Evolutionary conservation across 1,140 invertebrate species (phyloP), one percentile per base, ranked within the genome.

Genomic region (Delia radicum): DNA sequence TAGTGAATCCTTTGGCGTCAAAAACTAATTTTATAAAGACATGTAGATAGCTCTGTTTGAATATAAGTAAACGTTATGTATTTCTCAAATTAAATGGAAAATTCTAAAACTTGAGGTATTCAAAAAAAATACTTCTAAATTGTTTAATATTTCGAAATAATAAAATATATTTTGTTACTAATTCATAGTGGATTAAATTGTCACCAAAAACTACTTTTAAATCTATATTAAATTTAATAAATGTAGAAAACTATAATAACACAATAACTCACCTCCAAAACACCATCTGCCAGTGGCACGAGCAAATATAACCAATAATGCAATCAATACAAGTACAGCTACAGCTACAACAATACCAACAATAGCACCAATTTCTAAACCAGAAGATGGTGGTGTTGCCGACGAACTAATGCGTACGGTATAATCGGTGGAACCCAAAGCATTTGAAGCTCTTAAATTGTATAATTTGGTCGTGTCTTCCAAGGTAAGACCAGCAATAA

Each of bases 231-330:
- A n/a, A n/a, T n/a, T n/a, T n/a, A n/a, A n/a, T n/a, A n/a, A n/a
- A n/a, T n/a, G n/a, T n/a, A 21, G 37, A 69, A 55, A 24, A 65
- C 3, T 21, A 48, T 48, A 61, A 24, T 65, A 15, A 28, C 61
- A 42, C 2, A 24, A 63, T 28, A 2, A 69, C 65, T 92, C 87
- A 94, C 93, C 93, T 87, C 91, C 92, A 84, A 94, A 94, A 86
- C 93, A 94, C 93, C 93, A 94, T 85, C 92, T 89, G 79, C 92
- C 92, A 71, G 93, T 94, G 62, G 91, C 90, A 78, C 92, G 91
- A 62, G 93, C 93, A 83, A 94, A 94, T 55, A 94, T 88, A n/a
- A 92, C 79, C 27, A 94, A 84, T 75, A 91, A 90, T 12, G 93
- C 87, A 74, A 91, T 86, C 24, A 93, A 87, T 4, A 94, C 85